Evolutionary conservation across 2,888 invertebrate genomes (phyloP), one percentile per base, ranked within the genome.

Genomic region (Andrena camellia): DNA sequence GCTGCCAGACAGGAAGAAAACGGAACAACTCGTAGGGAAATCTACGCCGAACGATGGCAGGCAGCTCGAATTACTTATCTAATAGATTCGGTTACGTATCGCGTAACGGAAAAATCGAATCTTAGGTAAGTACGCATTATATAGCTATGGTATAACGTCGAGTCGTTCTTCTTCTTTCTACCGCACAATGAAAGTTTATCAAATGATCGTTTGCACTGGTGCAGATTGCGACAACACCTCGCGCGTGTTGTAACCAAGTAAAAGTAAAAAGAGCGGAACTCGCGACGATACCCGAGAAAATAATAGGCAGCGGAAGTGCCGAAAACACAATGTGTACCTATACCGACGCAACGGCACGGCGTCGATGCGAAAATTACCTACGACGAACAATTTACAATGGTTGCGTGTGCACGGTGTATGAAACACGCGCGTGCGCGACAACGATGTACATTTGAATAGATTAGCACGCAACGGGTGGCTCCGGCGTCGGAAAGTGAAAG

Each of bases 401-500:
- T 33, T n/a, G 26, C 48, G 26, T 23, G 48, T 17, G 29, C 6
- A 26, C 52, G 26, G 52, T 29, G 13, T 17, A 23, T 52, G 68
- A 33, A 33, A 66, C 72, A 35, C 62, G 54, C n/a, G 48, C 26
- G 26, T 50, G 42, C 68, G 74, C 69, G 81, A 75, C 80, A 62
- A 35, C 52, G 48, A 48, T 42, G 42, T 50, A 31, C 71, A 57
- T 63, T 64, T 42, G 71, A 68, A 80, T 71, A 75, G 71, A 82
- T 82, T 52, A 71, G 42, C 81, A 48, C 68, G 81, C 67, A 52
- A 64, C 20, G 48, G 75, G 71, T 71, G 66, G 29, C 52, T 63
- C 26, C 63, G 57, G 13, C 42, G 66, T 31, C 67, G 70, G 77
- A 81, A 81, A 86, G 86, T 86, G 86, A 86, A 86, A 86, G 86